Conservation (phyloP, 2,888 invertebrate species). For the Caenorhabditis afra region DNA sequence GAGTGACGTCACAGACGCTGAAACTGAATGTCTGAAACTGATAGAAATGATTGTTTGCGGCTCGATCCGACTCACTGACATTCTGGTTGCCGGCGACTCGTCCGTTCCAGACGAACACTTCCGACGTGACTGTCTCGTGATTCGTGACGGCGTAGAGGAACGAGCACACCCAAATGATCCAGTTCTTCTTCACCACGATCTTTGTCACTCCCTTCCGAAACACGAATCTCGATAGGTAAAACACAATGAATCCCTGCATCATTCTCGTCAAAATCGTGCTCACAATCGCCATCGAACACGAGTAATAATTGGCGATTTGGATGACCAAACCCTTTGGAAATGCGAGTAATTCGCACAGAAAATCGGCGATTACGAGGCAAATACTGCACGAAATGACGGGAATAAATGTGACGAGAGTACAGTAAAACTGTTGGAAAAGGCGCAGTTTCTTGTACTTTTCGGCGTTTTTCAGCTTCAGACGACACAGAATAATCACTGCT, state of each 20-base stretch:
- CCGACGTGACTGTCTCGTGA: neutral
- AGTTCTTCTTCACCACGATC: neutral
- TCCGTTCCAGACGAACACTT: neutral
- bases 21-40: neutral
- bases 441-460: neutral
- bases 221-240: neutral
- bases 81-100: neutral
- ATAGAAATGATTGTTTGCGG: too few relatives aligned
- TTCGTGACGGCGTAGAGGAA: neutral
- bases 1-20: neutral
- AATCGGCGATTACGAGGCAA: neutral
- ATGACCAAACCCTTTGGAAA: too few relatives aligned
- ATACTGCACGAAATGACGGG: neutral
- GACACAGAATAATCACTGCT: neutral
- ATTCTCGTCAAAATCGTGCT: constrained; percentile 6
- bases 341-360: neutral
- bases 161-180: constrained; percentile 5
- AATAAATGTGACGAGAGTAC: neutral
- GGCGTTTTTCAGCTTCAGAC: neutral
- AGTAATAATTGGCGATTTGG: neutral
- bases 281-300: neutral
- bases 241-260: neutral
- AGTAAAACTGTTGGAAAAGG: neutral
- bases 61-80: too few relatives aligned
- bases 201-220: neutral